phyloP scores from a whole-genome alignment of 2,797 vertebrate genomes.

The Typhlichthys eigenmanni region DNA sequence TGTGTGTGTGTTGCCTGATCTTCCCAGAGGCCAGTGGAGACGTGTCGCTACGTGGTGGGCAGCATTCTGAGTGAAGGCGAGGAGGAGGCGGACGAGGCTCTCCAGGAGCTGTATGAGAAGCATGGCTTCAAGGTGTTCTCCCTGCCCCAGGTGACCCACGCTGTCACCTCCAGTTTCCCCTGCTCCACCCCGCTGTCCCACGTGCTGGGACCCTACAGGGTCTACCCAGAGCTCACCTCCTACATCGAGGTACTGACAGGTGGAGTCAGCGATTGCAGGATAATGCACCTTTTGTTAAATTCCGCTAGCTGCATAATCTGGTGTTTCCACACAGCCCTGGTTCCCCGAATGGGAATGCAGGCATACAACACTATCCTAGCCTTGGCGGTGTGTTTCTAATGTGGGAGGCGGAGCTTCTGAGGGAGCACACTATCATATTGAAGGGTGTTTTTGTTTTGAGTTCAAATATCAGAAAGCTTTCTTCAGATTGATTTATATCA shows the following conservation, averaged over 20 bases:
- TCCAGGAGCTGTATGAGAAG: conserved; percentile 86
- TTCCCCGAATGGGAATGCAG: too few species aligned
- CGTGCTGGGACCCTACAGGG: conserved; percentile 83
- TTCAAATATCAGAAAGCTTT: too few species aligned
- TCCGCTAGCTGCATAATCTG: too few species aligned
- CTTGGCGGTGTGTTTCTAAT: too few species aligned
- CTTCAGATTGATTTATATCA: too few species aligned
- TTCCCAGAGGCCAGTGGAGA: conserved; percentile 82
- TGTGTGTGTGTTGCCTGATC: not conserved
- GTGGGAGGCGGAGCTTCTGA: too few species aligned
- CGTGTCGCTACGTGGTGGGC: conserved; percentile 89
- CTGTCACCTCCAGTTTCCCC: conserved; percentile 89
- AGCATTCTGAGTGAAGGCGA: conserved; percentile 91
- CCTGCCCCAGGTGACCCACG: conserved; percentile 90
- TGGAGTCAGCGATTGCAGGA: too few species aligned
- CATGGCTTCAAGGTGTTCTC: conserved; percentile 91
- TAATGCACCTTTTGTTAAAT: too few species aligned
- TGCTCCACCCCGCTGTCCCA: conserved; percentile 86
- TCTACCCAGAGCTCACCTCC: conserved; percentile 83
- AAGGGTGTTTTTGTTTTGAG: too few species aligned
- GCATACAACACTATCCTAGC: too few species aligned
- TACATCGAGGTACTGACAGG: conserved; percentile 87
- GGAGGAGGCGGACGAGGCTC: conserved; percentile 78
- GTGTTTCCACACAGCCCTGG: too few species aligned
- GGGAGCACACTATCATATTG: too few species aligned